Evolutionary conservation across 2,888 invertebrate genomes (phyloP).

Genomic region (Latrodectus elegans): DNA sequence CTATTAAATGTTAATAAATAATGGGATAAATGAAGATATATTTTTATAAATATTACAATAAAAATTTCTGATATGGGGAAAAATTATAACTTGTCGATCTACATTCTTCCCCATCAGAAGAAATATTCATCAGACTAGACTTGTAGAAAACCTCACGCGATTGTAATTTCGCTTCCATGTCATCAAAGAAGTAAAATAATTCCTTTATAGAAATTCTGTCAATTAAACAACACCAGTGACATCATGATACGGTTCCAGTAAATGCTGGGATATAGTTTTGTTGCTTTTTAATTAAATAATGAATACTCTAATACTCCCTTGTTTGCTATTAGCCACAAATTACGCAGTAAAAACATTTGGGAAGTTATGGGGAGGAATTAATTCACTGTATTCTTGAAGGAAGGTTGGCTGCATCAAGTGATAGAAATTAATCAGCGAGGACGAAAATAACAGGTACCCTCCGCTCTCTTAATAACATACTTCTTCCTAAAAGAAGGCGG

Average conservation of each 20-base stretch:
- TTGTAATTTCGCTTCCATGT: background rate
- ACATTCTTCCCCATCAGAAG: too few relatives aligned
- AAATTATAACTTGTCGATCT: too few relatives aligned
- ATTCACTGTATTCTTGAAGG: slow-evolving; percentile 20
- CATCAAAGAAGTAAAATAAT: too few relatives aligned
- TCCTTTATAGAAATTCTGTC: too few relatives aligned
- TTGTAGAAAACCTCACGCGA: background rate
- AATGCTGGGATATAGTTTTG: background rate
- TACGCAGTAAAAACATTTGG: slow-evolving; percentile 22
- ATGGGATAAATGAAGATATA: too few relatives aligned
- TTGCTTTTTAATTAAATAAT: slow-evolving; percentile 5
- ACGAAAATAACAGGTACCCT: slow-evolving; percentile 48
- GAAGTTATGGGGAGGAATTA: slow-evolving; percentile 32
- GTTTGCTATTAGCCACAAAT: slow-evolving; percentile 25
- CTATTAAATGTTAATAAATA: too few relatives aligned
- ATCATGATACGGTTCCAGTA: background rate
- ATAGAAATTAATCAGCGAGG: slow-evolving; percentile 51
- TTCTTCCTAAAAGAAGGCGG: slow-evolving; percentile 27
- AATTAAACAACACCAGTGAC: background rate
- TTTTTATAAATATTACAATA: too few relatives aligned
- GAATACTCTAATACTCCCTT: background rate
- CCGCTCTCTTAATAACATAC: slow-evolving; percentile 48
- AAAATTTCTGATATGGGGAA: too few relatives aligned
- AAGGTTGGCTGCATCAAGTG: slow-evolving; percentile 14
- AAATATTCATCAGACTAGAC: too few relatives aligned